Evolutionary conservation across 2,113 vertebrate genomes (phyloP), one percentile per base, ranked within the genome.

Genomic region (Pollimyrus isidori): DNA sequence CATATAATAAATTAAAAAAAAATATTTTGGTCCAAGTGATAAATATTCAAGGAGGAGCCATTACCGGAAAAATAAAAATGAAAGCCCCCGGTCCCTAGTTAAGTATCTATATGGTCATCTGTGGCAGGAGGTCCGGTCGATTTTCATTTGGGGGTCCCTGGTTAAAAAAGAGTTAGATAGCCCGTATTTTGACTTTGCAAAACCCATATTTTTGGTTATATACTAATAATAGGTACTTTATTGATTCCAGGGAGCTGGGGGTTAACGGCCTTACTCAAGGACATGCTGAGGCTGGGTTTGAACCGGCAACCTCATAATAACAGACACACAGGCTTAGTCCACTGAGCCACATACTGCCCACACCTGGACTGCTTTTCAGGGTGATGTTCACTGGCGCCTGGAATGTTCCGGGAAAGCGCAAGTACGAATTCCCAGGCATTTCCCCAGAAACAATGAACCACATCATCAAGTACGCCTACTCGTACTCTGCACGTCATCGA

Each of bases 331-430:
- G 35, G 35, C 35, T 35, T 35, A 35, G 35, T 35, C 35, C 35
- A 35, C 35, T 1, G 35, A 35, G 35, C 35, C 35, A 35, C 35
- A 35, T 1, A 1, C 35, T 35, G 35, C 35, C 35, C 35, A 65
- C 23, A n/a, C 26, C 23, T 65, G 56, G 23, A 9, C n/a, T 62
- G 56, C 7, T 62, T 62, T 58, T 56, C 93, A 97, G 97, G 93
- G 93, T 93, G 89, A 91, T 97, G 89, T 97, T 97, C 93, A 95
- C 94, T 88, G 95, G 93, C 50, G 92, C 91, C 86, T 96, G 96
- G 95, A 94, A 94, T 92, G 93, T 90, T 17, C 73, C 91, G 0
- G 62, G 26, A 11, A 69, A 13, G 10, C 0, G 0, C 3, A 0
- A 69, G 9, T 30, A 69, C 0, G 0, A 30, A 13, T 30, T 69